These are phyloP conservation scores for Plotosus lineatus DNA, from an alignment of 2,113 vertebrate genomes.

Conservation along the genomic window DNA sequence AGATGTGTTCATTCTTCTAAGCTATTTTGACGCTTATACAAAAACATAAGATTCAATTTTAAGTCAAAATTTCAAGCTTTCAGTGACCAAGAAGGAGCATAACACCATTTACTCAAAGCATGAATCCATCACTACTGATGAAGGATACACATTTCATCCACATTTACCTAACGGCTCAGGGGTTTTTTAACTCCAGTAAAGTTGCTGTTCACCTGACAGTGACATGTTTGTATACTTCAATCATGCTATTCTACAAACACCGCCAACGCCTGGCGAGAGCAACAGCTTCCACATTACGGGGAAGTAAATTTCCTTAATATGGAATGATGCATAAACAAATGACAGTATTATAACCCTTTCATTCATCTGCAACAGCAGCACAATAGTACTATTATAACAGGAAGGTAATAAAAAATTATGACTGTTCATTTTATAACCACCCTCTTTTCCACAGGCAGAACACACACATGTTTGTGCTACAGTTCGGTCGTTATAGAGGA, in stretches of 20 bases:
- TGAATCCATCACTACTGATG: constrained; percentile 1
- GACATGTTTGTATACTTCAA: constrained; percentile 20
- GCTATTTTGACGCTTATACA: neutral
- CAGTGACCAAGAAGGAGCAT: neutral
- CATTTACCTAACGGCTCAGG: constrained; percentile 26
- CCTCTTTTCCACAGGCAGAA: neutral
- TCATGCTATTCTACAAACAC: neutral
- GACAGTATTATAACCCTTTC: constrained; percentile 44
- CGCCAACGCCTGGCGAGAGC: constrained; percentile 34
- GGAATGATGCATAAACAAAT: constrained; percentile 38
- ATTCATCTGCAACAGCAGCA: constrained; percentile 50
- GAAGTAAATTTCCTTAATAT: constrained; percentile 39
- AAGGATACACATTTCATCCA: constrained; percentile 1
- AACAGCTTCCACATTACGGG: constrained; percentile 50
- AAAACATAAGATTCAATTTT: neutral
- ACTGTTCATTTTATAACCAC: neutral
- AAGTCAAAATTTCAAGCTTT: neutral
- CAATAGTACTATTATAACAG: constrained; percentile 11
- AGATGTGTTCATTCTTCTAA: neutral
- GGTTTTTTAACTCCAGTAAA: constrained; percentile 1
- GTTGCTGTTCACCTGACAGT: neutral
- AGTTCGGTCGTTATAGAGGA: too few relatives aligned
- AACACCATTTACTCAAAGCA: neutral
- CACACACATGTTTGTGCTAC: neutral
- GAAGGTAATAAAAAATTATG: constrained; percentile 42